These are phyloP conservation scores for Melanerpes aurifrons DNA, from an alignment of 2,113 vertebrate species.

Conservation along the genomic window DNA sequence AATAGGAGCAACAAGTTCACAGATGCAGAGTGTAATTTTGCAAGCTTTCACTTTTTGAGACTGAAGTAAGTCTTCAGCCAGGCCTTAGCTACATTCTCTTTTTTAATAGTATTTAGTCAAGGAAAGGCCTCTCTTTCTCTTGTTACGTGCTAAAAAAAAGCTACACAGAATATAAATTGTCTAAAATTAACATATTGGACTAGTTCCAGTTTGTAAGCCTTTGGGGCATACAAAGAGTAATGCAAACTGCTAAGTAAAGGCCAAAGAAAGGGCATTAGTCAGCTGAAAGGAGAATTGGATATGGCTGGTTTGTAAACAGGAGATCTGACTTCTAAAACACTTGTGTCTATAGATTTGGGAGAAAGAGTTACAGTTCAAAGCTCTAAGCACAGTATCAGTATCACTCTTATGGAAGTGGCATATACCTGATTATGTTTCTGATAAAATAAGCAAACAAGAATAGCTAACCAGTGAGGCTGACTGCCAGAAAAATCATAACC, in stretches of 20 bases:
- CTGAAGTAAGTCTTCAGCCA: background rate
- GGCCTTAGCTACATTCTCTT: background rate
- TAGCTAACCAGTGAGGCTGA: background rate
- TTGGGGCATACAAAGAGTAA: background rate
- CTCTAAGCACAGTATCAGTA: background rate
- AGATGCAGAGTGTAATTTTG: background rate
- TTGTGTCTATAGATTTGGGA: background rate
- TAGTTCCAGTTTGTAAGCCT: conserved; percentile 14
- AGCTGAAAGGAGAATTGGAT: conserved; percentile 18
- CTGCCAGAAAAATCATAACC: background rate
- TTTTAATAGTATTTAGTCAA: background rate
- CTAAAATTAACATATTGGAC: conserved; percentile 56
- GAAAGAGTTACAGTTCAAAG: background rate
- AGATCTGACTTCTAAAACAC: background rate
- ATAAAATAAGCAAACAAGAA: background rate
- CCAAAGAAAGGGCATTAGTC: background rate
- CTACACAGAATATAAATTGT: conserved; percentile 37
- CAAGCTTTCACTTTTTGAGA: background rate
- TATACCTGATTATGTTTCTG: background rate
- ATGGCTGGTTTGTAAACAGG: conserved; percentile 34
- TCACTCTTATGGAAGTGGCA: background rate
- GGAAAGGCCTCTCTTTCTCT: background rate
- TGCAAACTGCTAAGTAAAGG: background rate
- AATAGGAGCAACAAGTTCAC: background rate
- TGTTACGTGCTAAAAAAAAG: conserved; percentile 15